Base-by-base conservation (phyloP, 1,140 invertebrate genomes). In the Panagrolaimus sp. region DNA sequence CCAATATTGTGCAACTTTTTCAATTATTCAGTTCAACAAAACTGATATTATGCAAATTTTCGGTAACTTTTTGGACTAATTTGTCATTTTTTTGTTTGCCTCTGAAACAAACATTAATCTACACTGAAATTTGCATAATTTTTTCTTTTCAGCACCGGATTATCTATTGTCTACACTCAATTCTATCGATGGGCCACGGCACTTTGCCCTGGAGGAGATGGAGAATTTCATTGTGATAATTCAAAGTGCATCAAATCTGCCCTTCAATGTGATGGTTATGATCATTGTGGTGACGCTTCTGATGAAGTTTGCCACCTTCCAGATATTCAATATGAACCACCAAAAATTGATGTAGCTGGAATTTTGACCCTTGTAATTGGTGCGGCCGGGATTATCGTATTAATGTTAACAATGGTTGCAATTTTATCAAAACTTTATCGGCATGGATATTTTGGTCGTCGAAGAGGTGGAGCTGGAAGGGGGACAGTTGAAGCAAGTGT, bases 211-310 rank as follows among this genome's bases (percentile, higher is more conserved):
- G 69, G 68, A 10, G 65, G 46, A 5, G 52, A 58, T 9, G 68
- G 69, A 15, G 72, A 84, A 65, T 85, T 84, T 64, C 74, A 76
- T 44, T 92, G 91, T 74, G 86, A 88, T 17, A 92, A 91, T 83
- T 87, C 89, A 73, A 87, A 90, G 71, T 92, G 91, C 81, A 90
- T 92, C 72, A 87, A 89, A 9, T 87, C 88, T 26, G 8, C 70
- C 14, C 38, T 75, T 15, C 48, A 43, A 43, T 75, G 74, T 67
- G 75, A 75, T 67, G 75, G 75, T 32, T 65, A 24, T 64, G 75
- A 75, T 44, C 71, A 75, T 52, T 75, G 74, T 63, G 74, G 74
- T 7, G 74, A 75, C 67, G 28, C 38, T n/a, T 71, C 24, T 65
- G 74, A 75, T 45, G 74, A 75, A 76, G 24, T 52, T 1, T 70